These are phyloP conservation scores for Fopius arisanus DNA, from an alignment of 1,140 invertebrate genomes.

Conservation along the genomic window DNA sequence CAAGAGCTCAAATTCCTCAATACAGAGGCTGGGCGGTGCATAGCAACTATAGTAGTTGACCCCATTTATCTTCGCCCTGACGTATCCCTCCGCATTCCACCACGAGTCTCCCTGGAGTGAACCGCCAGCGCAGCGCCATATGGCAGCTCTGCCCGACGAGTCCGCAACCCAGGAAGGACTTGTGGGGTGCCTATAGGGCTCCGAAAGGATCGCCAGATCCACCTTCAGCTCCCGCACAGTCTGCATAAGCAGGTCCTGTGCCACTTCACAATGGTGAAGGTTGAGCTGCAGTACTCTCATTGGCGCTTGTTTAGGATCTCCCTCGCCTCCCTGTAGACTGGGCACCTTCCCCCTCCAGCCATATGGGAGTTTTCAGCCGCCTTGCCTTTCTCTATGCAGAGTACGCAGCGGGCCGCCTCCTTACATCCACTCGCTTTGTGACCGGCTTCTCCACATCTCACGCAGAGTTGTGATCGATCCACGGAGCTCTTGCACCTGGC, in stretches of 20 bases:
- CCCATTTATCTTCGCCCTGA: too few species aligned
- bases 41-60: too few species aligned
- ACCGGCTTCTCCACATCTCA: background rate
- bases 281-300: conserved; percentile 10
- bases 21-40: too few species aligned
- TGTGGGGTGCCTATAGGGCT: background rate
- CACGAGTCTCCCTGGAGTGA: too few species aligned
- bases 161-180: background rate
- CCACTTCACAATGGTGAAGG: conserved; percentile 10
- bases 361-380: background rate
- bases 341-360: background rate
- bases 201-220: background rate
- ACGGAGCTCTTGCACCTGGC: conserved; percentile 13
- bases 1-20: too few species aligned
- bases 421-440: background rate
- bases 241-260: conserved; percentile 3
- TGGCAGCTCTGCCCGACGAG: background rate
- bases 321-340: background rate
- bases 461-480: background rate
- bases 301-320: background rate
- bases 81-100: too few species aligned
- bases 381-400: background rate
- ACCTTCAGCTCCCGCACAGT: conserved; percentile 22
- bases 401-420: background rate
- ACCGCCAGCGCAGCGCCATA: background rate